phyloP scores from a whole-genome alignment of 2,113 vertebrate genomes.

The Ptychochromis oligacanthus region DNA sequence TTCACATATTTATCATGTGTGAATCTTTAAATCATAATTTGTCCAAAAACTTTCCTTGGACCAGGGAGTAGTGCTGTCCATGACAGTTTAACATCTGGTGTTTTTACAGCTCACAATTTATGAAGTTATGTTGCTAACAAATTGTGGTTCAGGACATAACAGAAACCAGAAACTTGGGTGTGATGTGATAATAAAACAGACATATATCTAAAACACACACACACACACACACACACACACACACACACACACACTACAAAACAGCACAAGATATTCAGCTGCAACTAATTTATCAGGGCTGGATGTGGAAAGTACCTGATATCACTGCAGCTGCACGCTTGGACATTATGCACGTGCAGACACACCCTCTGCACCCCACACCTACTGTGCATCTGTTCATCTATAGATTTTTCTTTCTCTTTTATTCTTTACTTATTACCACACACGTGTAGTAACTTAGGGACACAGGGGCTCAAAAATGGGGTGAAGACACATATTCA shows the following conservation, averaged over 20 bases:
- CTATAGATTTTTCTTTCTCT: background rate
- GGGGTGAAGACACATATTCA: conserved; percentile 26
- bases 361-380: conserved; percentile 27
- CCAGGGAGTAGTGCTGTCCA: conserved; percentile 5
- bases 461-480: background rate
- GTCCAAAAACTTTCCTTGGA: conserved; percentile 10
- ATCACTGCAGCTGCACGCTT: conserved; percentile 66
- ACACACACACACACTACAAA: conserved; percentile 40
- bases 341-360: conserved; percentile 33
- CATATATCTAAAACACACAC: conserved; percentile 42
- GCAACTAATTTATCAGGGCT: conserved; percentile 67
- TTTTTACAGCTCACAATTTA: conserved; percentile 57
- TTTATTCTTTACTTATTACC: background rate
- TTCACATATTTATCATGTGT: conserved; percentile 19
- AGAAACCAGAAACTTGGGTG: conserved; percentile 65
- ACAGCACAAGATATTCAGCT: conserved; percentile 59
- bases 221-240: background rate
- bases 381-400: conserved; percentile 17
- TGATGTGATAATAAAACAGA: conserved; percentile 62
- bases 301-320: conserved; percentile 82
- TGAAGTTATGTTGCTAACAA: conserved; percentile 64
- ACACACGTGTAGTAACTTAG: background rate
- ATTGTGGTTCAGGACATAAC: conserved; percentile 60
- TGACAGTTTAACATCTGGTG: conserved; percentile 55
- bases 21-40: conserved; percentile 39